Evolutionary conservation across 2,797 vertebrate species (phyloP), one percentile per base, ranked within the genome.

Genomic region (Microtus californicus): DNA sequence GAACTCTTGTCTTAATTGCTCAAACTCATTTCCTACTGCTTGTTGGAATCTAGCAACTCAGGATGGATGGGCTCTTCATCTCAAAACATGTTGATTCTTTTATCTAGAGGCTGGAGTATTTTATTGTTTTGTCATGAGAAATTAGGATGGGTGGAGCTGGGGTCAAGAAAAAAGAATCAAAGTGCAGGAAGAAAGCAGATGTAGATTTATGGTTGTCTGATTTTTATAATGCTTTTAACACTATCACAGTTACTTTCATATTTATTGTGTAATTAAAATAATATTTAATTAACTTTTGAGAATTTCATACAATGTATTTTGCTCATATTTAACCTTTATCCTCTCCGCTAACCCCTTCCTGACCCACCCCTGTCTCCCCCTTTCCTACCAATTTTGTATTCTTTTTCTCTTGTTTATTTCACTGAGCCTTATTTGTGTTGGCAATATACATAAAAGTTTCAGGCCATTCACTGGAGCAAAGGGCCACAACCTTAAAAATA

Each of bases 11-110:
- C 2, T 59, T 3, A 31, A 87, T 82, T 37, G 15, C 21, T 92
- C 59, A 51, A 87, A 11, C 10, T 59, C 86, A 48, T 59, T 73
- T 93, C 2, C 63, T 59, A 45, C 17, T 13, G 87, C n/a, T 90
- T n/a, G 76, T 71, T 94, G 48, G 59, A 77, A 91, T 93, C 45
- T 87, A 59, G 69, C 63, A 90, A 90, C 54, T 79, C 63, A 83
- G 54, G 27, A n/a, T 63, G 54, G 90, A 93, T 85, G 11, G 17
- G 23, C 51, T 87, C 51, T 95, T 89, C 13, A 54, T 17, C 74
- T 95, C 14, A 90, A 9, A 87, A 27, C 89, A 19, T 6, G 0
- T 91, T 89, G 21, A 65, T 88, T 82, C 48, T 12, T 21, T 45
- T 94, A 81, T 74, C 17, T 71, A 80, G 92, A 78, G 82, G 43